Percentiles rank a stretch among this genome's conserved stretches.
Conservation (phyloP, 2,888 invertebrate genomes). For the Spicauda simplicius region DNA sequence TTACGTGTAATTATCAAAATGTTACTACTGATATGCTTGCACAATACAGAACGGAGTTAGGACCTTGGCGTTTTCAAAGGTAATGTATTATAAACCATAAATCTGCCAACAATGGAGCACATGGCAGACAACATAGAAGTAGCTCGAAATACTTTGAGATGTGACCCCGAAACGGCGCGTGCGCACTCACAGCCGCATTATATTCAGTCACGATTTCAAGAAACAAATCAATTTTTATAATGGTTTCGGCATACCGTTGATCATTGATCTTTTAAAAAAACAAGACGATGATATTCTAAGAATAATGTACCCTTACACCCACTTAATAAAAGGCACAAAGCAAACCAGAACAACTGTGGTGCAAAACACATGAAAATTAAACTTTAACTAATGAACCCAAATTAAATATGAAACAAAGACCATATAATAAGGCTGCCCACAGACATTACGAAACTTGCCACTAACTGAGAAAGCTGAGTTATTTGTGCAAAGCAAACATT, state of each 20-base stretch:
- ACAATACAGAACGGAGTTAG: slow-evolving; percentile 49
- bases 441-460: slow-evolving; percentile 24
- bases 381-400: slow-evolving; percentile 23
- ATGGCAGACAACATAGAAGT: slow-evolving; percentile 68
- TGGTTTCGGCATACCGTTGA: slow-evolving; percentile 59
- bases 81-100: slow-evolving; percentile 72
- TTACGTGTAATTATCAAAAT: slow-evolving; percentile 30
- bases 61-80: slow-evolving; percentile 68
- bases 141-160: slow-evolving; percentile 67
- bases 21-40: slow-evolving; percentile 48
- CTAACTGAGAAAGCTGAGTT: slow-evolving; percentile 15
- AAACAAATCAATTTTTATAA: slow-evolving; percentile 70
- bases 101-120: slow-evolving; percentile 69
- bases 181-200: slow-evolving; percentile 64
- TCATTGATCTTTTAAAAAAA: slow-evolving; percentile 31
- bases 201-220: slow-evolving; percentile 71
- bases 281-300: background rate
- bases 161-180: slow-evolving; percentile 73
- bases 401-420: slow-evolving; percentile 30
- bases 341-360: background rate
- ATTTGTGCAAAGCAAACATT: slow-evolving; percentile 44
- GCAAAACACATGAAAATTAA: background rate
- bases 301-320: no score
- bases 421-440: slow-evolving; percentile 21
- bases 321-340: background rate